A percentile compares a stretch with the other conserved stretches of the same genome.
phyloP scores from a whole-genome alignment of 2,797 vertebrate species.

The Capromys pilorides region DNA sequence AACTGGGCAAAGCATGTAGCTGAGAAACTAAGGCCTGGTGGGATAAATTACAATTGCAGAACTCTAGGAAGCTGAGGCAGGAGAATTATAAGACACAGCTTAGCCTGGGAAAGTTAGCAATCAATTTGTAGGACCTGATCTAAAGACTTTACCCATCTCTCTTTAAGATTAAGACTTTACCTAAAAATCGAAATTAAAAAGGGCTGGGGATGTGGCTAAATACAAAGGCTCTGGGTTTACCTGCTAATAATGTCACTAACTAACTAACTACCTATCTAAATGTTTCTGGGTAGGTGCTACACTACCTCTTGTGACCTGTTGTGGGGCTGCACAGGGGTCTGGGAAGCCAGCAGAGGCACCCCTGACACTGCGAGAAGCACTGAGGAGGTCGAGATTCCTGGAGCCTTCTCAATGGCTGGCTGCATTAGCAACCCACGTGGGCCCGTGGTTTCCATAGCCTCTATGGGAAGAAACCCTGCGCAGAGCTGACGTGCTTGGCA shows the following conservation, averaged over 20 bases:
- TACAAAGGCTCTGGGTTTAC: not conserved
- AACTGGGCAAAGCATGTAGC: not conserved
- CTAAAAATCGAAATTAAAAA: not conserved
- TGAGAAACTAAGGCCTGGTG: not conserved
- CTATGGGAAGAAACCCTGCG: not conserved
- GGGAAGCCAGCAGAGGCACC: not conserved
- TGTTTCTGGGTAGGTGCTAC: not conserved
- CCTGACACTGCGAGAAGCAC: not conserved
- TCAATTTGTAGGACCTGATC: not conserved
- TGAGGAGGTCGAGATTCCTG: not conserved
- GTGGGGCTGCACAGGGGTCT: not conserved
- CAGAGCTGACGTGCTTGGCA: not conserved
- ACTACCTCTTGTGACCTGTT: not conserved
- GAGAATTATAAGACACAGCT: not conserved
- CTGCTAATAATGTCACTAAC: not conserved
- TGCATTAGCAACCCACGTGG: not conserved
- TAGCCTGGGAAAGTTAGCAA: not conserved
- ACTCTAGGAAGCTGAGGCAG: not conserved
- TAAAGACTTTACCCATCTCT: too few species aligned
- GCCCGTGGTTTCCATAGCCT: not conserved
- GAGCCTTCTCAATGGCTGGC: not conserved
- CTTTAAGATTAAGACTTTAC: not conserved
- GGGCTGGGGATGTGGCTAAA: not conserved
- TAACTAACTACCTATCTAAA: not conserved
- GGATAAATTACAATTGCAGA: not conserved